Evolutionary conservation across 2,888 invertebrate species (phyloP).

Genomic region (Formica aserva): DNA sequence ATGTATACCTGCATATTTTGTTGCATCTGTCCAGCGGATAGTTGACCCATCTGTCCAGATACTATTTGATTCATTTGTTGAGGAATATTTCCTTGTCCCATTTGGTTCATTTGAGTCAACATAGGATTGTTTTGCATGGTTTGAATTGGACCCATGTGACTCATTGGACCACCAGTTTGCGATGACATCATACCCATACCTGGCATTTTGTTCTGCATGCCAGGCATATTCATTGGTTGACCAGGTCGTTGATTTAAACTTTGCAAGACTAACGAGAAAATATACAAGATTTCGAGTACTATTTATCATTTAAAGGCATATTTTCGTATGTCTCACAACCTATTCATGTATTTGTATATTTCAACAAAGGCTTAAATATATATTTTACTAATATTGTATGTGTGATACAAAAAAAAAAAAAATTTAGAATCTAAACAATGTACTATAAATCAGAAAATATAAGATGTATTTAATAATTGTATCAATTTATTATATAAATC

Average conservation of each 20-base stretch:
- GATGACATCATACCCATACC: slow-evolving; percentile 85
- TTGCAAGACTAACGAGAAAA: slow-evolving; percentile 88
- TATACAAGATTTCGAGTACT: neutral
- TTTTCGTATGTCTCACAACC: slow-evolving; percentile 1
- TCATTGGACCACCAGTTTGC: slow-evolving; percentile 85
- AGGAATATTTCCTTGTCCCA: slow-evolving; percentile 82
- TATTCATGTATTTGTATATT: neutral
- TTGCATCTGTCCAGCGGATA: slow-evolving; percentile 81
- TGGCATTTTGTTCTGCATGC: slow-evolving; percentile 88
- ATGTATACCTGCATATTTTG: slow-evolving; percentile 81
- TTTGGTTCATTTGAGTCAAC: slow-evolving; percentile 85
- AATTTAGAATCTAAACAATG: neutral
- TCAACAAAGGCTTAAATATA: neutral
- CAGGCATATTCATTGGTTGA: slow-evolving; percentile 88
- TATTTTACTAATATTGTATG: neutral
- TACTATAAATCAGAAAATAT: neutral
- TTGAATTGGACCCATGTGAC: slow-evolving; percentile 87
- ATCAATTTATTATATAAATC: neutral
- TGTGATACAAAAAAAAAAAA: neutral
- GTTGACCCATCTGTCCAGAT: slow-evolving; percentile 80
- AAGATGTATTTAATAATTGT: neutral
- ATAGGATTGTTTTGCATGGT: slow-evolving; percentile 86
- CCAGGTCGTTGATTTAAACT: slow-evolving; percentile 90
- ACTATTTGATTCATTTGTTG: slow-evolving; percentile 85
- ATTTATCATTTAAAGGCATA: neutral